Base-by-base conservation (phyloP, 2,113 vertebrate species). In the Balaenoptera acutorostrata region DNA sequence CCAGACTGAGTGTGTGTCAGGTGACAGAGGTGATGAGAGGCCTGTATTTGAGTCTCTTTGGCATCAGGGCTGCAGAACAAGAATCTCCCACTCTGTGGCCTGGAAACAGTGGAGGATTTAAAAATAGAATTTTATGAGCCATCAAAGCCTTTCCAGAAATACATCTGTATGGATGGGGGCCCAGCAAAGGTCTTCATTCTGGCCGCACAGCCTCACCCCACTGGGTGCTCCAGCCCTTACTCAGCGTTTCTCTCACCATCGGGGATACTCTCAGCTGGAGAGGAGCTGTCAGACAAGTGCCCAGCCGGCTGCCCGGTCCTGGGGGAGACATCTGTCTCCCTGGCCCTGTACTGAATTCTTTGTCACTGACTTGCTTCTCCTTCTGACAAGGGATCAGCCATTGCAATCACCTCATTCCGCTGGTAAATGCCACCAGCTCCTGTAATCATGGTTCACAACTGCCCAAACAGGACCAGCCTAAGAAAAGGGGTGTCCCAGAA, bases 111-210 rank as follows among this genome's bases (percentile, higher is more conserved):
- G 14, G 41, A 49, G 27, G 69, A 57, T 90, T 98, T 96, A 97
- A 95, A 97, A 97, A 94, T 95, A 93, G 96, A 92, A 83, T 82
- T 95, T 95, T 85, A 96, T 61, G 39, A 94, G 95, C 88, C 44
- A 20, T 66, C 44, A 31, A 72, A 78, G 82, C 81, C 85, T 95
- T 94, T 83, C 72, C 86, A 96, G 72, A 88, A 96, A 83, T 18
- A 61, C 12, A 55, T 81, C 75, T 90, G 6, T n/a, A 12, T 44
- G 85, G 82, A 82, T 4, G 20, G 88, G 55, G 55, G 89, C 68
- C 95, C 85, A 74, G 71, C 21, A 4, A 52, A 5, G 10, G 68
- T 66, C 83, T 81, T 77, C 21, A 8, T 84, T 52, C 61, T n/a
- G 17, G 49, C 71, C 39, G 57, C 14, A 14, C 2, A 8, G 39